Evolutionary conservation across 2,888 invertebrate genomes (phyloP).

Genomic region (Gastrophysa polygoni): DNA sequence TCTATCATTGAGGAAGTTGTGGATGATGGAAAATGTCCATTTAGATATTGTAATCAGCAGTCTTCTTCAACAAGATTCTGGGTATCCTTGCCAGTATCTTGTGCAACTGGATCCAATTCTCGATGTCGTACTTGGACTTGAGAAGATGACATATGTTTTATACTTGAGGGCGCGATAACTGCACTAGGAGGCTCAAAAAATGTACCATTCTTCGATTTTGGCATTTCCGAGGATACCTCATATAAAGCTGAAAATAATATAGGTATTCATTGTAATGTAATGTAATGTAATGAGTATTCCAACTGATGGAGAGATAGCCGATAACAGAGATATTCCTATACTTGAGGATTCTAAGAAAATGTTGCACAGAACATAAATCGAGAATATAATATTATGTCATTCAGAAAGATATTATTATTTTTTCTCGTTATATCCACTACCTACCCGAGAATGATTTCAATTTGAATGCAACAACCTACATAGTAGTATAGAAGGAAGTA

Average conservation of each 20-base stretch:
- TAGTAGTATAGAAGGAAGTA: too few species aligned
- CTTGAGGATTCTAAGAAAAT: too few species aligned
- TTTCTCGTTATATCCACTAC: too few species aligned
- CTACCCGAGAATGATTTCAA: too few species aligned
- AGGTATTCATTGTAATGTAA: too few species aligned
- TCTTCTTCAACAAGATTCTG: slow-evolving; percentile 90
- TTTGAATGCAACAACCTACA: too few species aligned
- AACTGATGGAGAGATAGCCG: too few species aligned
- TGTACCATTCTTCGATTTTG: slow-evolving; percentile 66
- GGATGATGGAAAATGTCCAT: slow-evolving; percentile 43
- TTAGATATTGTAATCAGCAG: slow-evolving; percentile 62
- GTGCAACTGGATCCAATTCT: slow-evolving; percentile 79
- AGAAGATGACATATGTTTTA: slow-evolving; percentile 78
- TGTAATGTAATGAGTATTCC: too few species aligned
- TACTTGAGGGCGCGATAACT: slow-evolving; percentile 80
- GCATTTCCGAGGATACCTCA: slow-evolving; percentile 78
- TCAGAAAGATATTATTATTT: too few species aligned
- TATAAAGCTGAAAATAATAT: slow-evolving; percentile 74
- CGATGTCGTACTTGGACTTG: slow-evolving; percentile 75
- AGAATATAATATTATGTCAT: too few species aligned
- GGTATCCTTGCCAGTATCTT: slow-evolving; percentile 90
- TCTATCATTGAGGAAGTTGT: slow-evolving; percentile 47
- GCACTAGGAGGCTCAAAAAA: slow-evolving; percentile 71
- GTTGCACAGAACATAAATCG: too few species aligned
- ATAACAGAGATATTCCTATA: too few species aligned